Percentiles rank a stretch among this genome's conserved stretches.
Evolutionary conservation across 2,797 vertebrate genomes (phyloP).

Genomic region (Anguilla marmorata): DNA sequence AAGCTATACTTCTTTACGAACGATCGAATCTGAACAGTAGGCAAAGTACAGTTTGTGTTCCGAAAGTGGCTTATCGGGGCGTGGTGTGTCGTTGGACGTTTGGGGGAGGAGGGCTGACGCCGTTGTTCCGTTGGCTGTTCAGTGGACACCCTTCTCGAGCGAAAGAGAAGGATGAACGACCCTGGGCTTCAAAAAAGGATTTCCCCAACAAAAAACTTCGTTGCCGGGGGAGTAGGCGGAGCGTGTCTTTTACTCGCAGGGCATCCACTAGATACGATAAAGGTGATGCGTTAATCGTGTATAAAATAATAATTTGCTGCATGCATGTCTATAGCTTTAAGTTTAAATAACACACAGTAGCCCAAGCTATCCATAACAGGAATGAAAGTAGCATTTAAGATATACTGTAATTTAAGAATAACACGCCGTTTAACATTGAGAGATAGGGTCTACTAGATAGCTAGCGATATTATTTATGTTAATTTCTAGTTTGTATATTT

Average conservation of each 20-base stretch:
- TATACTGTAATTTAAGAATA: background rate
- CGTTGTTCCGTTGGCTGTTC: background rate
- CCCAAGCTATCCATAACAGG: background rate
- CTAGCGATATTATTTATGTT: background rate
- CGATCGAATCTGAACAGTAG: background rate
- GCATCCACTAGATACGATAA: slow-evolving; percentile 80
- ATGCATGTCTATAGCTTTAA: background rate
- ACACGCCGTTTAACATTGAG: no score
- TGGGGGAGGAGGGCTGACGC: background rate
- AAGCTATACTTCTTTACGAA: background rate
- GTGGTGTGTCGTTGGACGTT: background rate
- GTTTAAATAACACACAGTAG: background rate
- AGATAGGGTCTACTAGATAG: no score
- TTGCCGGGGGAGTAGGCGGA: slow-evolving; percentile 72
- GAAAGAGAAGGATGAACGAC: slow-evolving; percentile 51
- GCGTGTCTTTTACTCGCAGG: slow-evolving; percentile 73
- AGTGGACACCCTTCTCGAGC: background rate
- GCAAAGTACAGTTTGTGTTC: slow-evolving; percentile 28
- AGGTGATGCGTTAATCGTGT: slow-evolving; percentile 58
- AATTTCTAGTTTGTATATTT: background rate
- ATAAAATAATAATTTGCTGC: background rate
- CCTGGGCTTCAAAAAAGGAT: slow-evolving; percentile 33
- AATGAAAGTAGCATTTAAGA: background rate
- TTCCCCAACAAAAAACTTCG: slow-evolving; percentile 74
- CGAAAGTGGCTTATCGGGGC: background rate